A percentile compares a stretch with the other conserved stretches of the same genome.
Evolutionary conservation across 2,113 vertebrate genomes (phyloP).

Genomic region (Pitta sordida): DNA sequence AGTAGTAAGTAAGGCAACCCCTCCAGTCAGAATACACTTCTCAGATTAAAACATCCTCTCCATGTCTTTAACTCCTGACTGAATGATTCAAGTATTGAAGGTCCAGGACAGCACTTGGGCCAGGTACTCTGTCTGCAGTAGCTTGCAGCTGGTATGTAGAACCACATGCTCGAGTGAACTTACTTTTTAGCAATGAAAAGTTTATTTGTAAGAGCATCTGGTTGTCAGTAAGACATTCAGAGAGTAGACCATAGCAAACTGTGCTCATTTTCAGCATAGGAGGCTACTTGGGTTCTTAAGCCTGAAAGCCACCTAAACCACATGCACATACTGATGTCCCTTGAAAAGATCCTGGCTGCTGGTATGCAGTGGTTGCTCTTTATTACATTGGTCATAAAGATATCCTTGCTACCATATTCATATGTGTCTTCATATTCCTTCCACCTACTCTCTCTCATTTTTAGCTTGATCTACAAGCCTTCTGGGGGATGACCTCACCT

Average conservation of each 20-base stretch:
- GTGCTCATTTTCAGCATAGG: background rate
- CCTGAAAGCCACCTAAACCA: background rate
- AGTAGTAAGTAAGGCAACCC: background rate
- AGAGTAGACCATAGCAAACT: background rate
- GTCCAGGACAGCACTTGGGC: background rate
- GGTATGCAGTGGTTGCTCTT: background rate
- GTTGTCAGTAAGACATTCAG: background rate
- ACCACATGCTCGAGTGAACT: background rate
- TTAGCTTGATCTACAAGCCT: background rate
- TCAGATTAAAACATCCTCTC: background rate
- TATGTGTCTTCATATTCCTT: background rate
- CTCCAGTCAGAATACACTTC: background rate
- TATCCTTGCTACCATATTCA: background rate
- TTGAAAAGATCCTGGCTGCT: background rate
- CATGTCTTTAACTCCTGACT: background rate
- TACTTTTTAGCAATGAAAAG: background rate
- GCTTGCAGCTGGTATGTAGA: background rate
- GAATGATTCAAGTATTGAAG: background rate
- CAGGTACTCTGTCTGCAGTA: background rate
- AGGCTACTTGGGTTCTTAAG: background rate
- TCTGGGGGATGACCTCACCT: background rate
- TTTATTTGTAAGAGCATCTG: background rate
- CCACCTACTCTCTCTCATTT: background rate
- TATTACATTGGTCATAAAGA: background rate
- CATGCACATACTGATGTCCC: background rate